phyloP scores from a whole-genome alignment of 1,140 invertebrate genomes.

The Plodia interpunctella region DNA sequence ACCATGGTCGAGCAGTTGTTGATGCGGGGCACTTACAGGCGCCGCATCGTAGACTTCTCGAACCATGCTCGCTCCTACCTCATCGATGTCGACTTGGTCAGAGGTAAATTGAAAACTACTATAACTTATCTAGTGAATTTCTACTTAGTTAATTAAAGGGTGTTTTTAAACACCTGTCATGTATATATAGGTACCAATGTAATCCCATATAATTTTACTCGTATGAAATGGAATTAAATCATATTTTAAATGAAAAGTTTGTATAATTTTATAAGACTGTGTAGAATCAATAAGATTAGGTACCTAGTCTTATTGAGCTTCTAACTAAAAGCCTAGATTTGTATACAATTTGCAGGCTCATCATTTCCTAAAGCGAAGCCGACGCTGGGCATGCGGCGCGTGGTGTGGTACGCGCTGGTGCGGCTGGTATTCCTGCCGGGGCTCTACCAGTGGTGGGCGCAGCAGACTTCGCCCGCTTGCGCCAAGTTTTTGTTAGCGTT shows the following conservation, averaged over 20 bases:
- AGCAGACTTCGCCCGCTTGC: slow-evolving; percentile 87
- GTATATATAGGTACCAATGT: no score
- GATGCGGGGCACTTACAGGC: slow-evolving; percentile 88
- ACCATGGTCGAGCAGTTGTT: slow-evolving; percentile 94
- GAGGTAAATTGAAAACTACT: slow-evolving; percentile 75
- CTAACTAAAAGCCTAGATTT: not conserved
- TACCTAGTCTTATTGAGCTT: no score
- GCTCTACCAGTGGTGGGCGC: slow-evolving; percentile 91
- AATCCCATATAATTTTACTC: no score
- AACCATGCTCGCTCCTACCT: slow-evolving; percentile 93
- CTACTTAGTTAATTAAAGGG: no score
- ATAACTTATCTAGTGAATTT: no score
- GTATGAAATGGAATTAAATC: no score
- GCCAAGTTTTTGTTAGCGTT: slow-evolving; percentile 86
- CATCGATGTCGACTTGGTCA: slow-evolving; percentile 96
- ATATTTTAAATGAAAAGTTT: no score
- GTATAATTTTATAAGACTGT: no score
- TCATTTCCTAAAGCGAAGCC: slow-evolving; percentile 96
- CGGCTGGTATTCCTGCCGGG: slow-evolving; percentile 89
- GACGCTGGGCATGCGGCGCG: slow-evolving; percentile 89
- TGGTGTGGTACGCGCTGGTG: slow-evolving; percentile 87
- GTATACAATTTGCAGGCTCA: slow-evolving; percentile 81
- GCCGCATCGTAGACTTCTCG: slow-evolving; percentile 87
- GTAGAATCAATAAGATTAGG: no score
- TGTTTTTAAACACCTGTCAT: no score